Evolutionary conservation across 2,888 invertebrate genomes (phyloP).

Genomic region (Oegoconia quadripuncta): DNA sequence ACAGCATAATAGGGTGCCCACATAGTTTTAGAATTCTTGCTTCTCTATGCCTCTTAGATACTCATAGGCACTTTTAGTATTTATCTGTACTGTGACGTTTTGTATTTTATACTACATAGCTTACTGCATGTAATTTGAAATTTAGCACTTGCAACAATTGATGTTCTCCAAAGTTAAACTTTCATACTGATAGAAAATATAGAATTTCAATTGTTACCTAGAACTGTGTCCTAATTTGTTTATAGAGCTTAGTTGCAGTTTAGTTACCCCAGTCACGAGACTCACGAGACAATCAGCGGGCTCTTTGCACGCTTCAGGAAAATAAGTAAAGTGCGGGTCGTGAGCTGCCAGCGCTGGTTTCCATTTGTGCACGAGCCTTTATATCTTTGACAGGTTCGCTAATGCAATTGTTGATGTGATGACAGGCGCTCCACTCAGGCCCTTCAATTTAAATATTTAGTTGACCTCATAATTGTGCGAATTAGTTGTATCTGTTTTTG

Average conservation of each 20-base stretch:
- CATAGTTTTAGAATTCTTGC: not conserved
- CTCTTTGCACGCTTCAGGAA: conserved; percentile 36
- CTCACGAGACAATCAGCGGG: conserved; percentile 32
- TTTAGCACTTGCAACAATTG: too few relatives aligned
- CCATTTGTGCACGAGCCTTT: conserved; percentile 37
- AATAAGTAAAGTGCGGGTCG: conserved; percentile 47
- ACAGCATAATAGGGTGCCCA: conserved; percentile 16
- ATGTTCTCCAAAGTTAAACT: too few relatives aligned
- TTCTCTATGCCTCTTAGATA: not conserved
- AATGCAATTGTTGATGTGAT: conserved; percentile 6
- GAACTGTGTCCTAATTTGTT: conserved; percentile 5
- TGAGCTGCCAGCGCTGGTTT: conserved; percentile 40
- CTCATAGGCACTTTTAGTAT: too few relatives aligned
- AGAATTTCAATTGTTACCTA: not conserved
- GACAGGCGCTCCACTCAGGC: not conserved
- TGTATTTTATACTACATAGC: not conserved
- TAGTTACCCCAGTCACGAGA: conserved; percentile 31
- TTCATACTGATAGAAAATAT: too few relatives aligned
- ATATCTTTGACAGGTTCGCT: conserved; percentile 16
- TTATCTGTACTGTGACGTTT: too few relatives aligned
- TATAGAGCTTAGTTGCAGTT: conserved; percentile 14
- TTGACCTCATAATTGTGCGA: too few relatives aligned
- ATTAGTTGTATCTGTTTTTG: too few relatives aligned
- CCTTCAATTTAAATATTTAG: not conserved
- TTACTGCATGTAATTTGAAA: not conserved